phyloP scores from a whole-genome alignment of 2,797 vertebrate genomes.

The Gymnopithys bicolor region DNA sequence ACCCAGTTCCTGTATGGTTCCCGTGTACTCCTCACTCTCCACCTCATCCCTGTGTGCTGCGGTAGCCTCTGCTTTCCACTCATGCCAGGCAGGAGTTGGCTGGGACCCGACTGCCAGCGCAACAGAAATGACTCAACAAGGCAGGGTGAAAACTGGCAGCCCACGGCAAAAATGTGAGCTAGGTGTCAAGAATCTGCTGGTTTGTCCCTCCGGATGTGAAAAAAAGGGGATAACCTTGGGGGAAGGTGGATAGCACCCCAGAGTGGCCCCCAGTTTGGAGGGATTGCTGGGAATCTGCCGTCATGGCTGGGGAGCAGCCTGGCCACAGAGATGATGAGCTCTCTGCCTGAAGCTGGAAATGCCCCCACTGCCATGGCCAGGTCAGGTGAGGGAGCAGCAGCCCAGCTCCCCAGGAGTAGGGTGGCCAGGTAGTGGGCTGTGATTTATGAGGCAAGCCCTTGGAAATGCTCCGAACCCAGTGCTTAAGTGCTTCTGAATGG shows the following conservation, averaged over 20 bases:
- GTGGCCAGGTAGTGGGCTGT: neutral
- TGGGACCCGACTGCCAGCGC: neutral
- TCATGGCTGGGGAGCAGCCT: fast-evolving
- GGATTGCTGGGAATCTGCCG: neutral
- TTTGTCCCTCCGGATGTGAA: neutral
- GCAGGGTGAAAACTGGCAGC: neutral
- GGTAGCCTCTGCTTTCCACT: neutral
- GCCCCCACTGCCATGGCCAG: fast-evolving
- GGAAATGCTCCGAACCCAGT: constrained; percentile 35
- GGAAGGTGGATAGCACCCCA: neutral
- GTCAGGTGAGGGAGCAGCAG: neutral
- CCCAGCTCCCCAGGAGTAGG: neutral
- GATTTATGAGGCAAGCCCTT: constrained; percentile 50
- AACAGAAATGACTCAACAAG: neutral
- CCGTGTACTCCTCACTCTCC: fast-evolving
- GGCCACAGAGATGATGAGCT: fast-evolving
- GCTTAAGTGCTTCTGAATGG: constrained; percentile 71
- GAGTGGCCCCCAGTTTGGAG: fast-evolving
- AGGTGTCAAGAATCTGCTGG: fast-evolving
- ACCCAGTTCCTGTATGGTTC: neutral
- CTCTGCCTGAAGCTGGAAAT: neutral
- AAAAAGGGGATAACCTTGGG: neutral
- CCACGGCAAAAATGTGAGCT: neutral
- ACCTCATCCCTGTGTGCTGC: neutral
- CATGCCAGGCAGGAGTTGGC: neutral